Conservation (phyloP, 2,888 invertebrate species). For the Heliconius hortense region DNA sequence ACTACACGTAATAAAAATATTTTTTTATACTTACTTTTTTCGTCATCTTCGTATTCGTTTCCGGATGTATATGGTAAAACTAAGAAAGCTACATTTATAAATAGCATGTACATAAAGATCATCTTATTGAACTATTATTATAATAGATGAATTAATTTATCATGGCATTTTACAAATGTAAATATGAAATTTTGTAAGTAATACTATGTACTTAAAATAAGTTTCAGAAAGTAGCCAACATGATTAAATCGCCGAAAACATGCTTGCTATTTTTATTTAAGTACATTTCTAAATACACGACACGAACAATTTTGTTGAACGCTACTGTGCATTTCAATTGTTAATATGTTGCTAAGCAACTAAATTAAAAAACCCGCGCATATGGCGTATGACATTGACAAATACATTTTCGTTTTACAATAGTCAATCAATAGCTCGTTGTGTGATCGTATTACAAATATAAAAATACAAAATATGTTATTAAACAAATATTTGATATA, state of each 20-base stretch:
- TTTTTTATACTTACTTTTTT: conserved; percentile 45
- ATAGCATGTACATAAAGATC: conserved; percentile 38
- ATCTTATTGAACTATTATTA: conserved; percentile 41
- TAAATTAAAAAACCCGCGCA: conserved; percentile 72
- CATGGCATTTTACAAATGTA: conserved; percentile 5
- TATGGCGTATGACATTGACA: conserved; percentile 21
- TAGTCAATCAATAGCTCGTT: not conserved
- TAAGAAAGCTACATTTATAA: conserved; percentile 37
- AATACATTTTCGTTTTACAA: conserved; percentile 9
- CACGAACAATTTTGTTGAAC: conserved; percentile 45
- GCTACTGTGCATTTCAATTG: conserved; percentile 60
- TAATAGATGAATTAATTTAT: conserved; percentile 13
- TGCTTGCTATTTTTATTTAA: conserved; percentile 17
- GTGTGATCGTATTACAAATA: not conserved
- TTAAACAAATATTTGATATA: not conserved
- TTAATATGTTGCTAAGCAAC: conserved; percentile 73
- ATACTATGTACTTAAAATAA: conserved; percentile 1
- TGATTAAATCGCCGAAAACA: not conserved
- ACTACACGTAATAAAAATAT: not conserved
- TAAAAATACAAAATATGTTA: not conserved
- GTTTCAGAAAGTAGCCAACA: not conserved
- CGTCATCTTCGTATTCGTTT: conserved; percentile 44
- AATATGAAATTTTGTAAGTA: not conserved
- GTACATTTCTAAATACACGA: conserved; percentile 25
- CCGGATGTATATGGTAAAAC: conserved; percentile 31